Base-by-base conservation (phyloP, 2,797 vertebrate genomes). In the Fundulus diaphanus region DNA sequence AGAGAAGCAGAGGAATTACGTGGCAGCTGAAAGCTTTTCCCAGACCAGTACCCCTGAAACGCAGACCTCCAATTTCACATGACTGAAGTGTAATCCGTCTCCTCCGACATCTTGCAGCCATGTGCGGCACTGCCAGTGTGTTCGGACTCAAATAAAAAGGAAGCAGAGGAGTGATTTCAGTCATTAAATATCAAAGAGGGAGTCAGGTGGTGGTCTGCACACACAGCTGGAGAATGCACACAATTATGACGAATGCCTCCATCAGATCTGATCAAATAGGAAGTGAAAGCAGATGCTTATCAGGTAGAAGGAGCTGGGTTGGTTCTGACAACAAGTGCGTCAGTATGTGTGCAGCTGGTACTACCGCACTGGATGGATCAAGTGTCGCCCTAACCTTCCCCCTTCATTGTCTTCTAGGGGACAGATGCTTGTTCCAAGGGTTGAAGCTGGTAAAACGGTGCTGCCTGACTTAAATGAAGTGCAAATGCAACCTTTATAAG, bases 21-120 rank as follows among this genome's bases (percentile, higher is more conserved):
- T 75, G 79, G 78, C 84, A 89, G 74, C 85, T 82, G 85, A 85
- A 73, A 74, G 81, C 87, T 82, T 80, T 81, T 88, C 78, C 79
- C 86, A 81, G 90, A 92, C 81, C 84, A 85, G 86, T 81, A 86
- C 68, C 67, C 85, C 83, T 78, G 89, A 92, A n/a, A 93, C 80
- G 84, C 92, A 89, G 84, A 88, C 88, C 89, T 81, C 82, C 84
- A 88, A 88, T 93, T 92, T 91, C 91, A 79, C 86, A 81, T 77
- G 89, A 92, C 73, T 93, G 92, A 90, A 90, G 89, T 89, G 81
- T 92, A 89, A 91, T 88, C 90, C n/a, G 71, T 35, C 59, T 12
- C 73, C 72, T 66, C n/a, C 37, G 70, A 75, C 82, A 89, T 95
- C 95, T 95, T 94, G 92, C 85, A 94, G 86, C 94, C 94, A 95